Evolutionary conservation across 2,888 invertebrate genomes (phyloP).

Genomic region (Leucophenga montana): DNA sequence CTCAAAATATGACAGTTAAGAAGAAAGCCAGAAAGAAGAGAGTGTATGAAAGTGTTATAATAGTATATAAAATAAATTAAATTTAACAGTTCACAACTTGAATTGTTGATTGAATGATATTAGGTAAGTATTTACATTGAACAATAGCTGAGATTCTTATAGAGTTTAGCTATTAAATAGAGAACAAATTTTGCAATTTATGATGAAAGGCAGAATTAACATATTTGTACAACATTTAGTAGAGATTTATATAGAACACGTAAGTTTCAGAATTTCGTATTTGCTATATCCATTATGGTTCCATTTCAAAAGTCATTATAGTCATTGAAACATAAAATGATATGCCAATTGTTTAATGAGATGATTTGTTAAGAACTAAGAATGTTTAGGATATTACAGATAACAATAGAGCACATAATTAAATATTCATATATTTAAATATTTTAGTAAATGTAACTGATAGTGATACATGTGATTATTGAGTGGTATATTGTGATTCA

Average conservation of each 20-base stretch:
- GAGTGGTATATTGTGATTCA: not conserved
- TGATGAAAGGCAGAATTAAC: too few relatives aligned
- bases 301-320: too few relatives aligned
- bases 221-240: too few relatives aligned
- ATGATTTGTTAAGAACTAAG: constrained; percentile 10
- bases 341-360: constrained; percentile 18
- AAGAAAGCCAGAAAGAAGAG: constrained; percentile 4
- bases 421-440: not conserved
- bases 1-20: constrained; percentile 11
- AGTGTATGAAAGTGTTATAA: constrained; percentile 5
- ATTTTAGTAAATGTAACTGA: not conserved
- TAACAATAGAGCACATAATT: not conserved
- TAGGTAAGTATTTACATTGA: constrained; percentile 4
- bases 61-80: constrained; percentile 9
- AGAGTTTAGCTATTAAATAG: too few relatives aligned
- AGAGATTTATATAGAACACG: too few relatives aligned
- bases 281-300: too few relatives aligned
- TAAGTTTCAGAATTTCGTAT: too few relatives aligned
- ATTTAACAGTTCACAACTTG: not conserved
- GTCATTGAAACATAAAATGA: constrained; percentile 7
- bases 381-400: not conserved
- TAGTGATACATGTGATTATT: not conserved
- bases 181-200: too few relatives aligned
- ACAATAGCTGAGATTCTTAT: too few relatives aligned
- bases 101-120: not conserved